Evolutionary conservation across 2,888 invertebrate species (phyloP).

Genomic region (Watsonalla binaria): DNA sequence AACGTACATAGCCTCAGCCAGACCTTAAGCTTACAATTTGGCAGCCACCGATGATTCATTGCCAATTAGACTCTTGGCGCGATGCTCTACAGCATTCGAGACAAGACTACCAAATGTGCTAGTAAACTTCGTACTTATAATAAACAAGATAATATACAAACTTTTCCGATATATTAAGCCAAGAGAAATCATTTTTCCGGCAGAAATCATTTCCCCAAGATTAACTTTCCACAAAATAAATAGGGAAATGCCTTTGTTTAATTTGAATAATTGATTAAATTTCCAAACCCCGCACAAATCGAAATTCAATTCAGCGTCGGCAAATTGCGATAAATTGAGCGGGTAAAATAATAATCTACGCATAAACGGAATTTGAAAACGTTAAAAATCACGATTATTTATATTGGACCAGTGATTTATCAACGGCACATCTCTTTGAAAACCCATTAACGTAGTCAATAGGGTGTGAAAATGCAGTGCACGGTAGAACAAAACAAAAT

Average conservation of each 20-base stretch:
- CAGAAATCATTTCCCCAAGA: background rate
- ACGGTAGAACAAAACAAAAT: slow-evolving; percentile 34
- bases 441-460: slow-evolving; percentile 37
- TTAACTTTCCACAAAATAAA: background rate
- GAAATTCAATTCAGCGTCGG: slow-evolving; percentile 9
- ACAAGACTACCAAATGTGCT: background rate
- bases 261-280: slow-evolving; percentile 21
- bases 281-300: slow-evolving; percentile 7
- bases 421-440: slow-evolving; percentile 26
- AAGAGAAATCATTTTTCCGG: too few species aligned
- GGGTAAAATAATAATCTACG: background rate
- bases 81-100: background rate
- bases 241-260: background rate
- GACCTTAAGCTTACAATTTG: background rate
- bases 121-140: too few species aligned
- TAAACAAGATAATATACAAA: too few species aligned
- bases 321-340: slow-evolving; percentile 8
- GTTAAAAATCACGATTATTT: slow-evolving; percentile 11
- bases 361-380: background rate
- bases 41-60: background rate
- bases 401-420: slow-evolving; percentile 25
- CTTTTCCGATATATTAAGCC: too few species aligned
- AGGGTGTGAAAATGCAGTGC: slow-evolving; percentile 41
- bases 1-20: background rate
- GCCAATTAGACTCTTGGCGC: slow-evolving; percentile 1